Evolutionary conservation across 2,113 vertebrate species (phyloP).

Genomic region (Genyomyrus donnyi): DNA sequence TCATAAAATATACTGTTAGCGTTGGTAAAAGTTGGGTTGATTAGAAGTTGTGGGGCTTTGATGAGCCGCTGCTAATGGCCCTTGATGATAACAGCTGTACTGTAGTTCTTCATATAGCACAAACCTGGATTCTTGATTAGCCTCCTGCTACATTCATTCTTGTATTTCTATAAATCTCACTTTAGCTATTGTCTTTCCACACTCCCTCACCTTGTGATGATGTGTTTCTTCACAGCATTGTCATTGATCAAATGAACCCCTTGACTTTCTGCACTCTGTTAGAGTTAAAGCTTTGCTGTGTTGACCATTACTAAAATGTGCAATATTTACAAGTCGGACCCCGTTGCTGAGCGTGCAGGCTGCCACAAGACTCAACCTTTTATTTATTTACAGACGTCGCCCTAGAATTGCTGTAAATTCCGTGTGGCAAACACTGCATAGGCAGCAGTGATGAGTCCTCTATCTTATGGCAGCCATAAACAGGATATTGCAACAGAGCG

Average conservation of each 20-base stretch:
- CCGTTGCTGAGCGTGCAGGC: background rate
- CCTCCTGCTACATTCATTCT: background rate
- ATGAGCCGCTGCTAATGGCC: background rate
- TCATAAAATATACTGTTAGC: background rate
- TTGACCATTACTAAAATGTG: conserved; percentile 10
- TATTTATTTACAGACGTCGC: conserved; percentile 15
- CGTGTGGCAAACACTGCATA: background rate
- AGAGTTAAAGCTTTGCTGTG: background rate
- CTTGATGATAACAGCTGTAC: background rate
- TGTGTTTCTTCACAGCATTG: background rate
- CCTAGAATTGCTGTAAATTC: conserved; percentile 9
- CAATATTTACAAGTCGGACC: background rate
- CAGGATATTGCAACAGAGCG: background rate
- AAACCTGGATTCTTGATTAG: background rate
- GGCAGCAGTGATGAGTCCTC: background rate
- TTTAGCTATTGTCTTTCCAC: background rate
- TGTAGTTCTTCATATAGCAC: background rate
- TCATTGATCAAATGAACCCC: conserved; percentile 4
- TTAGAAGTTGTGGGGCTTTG: background rate
- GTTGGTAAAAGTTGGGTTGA: background rate
- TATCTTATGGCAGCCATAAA: conserved; percentile 1
- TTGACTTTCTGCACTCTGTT: background rate
- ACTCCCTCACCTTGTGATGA: background rate
- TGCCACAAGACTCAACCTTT: conserved; percentile 7
- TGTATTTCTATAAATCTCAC: background rate